phyloP scores from a whole-genome alignment of 2,888 invertebrate species.

The Eilema griseolum region DNA sequence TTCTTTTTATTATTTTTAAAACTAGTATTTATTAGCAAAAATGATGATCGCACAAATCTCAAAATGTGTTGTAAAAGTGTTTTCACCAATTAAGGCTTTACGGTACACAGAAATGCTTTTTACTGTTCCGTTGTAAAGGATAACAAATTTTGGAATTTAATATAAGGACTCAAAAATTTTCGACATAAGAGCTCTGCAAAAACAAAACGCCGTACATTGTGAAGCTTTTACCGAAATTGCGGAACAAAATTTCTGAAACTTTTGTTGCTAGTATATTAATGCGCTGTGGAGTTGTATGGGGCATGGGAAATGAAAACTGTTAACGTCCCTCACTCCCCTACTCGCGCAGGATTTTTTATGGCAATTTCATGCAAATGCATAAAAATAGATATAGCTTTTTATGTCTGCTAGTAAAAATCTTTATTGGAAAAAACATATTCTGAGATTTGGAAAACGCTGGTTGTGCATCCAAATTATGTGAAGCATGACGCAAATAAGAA shows the following conservation, averaged over 20 bases:
- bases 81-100: constrained; percentile 1
- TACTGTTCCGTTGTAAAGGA: neutral
- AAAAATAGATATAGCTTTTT: constrained; percentile 34
- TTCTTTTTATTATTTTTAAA: neutral
- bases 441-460: constrained; percentile 16
- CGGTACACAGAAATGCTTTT: neutral
- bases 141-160: constrained; percentile 2
- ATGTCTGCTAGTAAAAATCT: constrained; percentile 30
- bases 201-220: constrained; percentile 30
- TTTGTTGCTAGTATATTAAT: constrained; percentile 38
- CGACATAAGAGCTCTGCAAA: constrained; percentile 10
- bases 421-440: constrained; percentile 25
- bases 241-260: constrained; percentile 25
- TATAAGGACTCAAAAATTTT: constrained; percentile 4
- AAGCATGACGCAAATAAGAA: neutral
- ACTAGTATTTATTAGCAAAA: neutral
- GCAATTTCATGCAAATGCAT: constrained; percentile 39
- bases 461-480: constrained; percentile 9
- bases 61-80: neutral
- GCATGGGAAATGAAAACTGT: constrained; percentile 42
- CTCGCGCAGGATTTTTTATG: constrained; percentile 42
- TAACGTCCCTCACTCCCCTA: constrained; percentile 35
- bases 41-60: neutral
- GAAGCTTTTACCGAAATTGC: constrained; percentile 30
- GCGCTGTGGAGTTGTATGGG: constrained; percentile 30